Conservation (phyloP, 92 coral and sea anemone genomes). For the Blastomussa wellsi region DNA sequence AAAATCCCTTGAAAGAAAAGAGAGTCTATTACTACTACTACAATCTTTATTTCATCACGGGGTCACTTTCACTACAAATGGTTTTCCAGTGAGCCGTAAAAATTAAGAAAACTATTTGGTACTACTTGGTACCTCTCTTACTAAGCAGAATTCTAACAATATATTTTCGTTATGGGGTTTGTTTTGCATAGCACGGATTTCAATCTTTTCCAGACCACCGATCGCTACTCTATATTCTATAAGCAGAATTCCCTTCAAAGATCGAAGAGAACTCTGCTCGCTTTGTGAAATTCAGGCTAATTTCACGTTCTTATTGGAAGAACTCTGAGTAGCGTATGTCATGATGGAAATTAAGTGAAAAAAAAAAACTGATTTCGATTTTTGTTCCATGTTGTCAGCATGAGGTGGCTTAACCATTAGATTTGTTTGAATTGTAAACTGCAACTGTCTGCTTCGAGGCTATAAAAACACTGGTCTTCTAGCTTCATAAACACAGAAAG, state of each 20-base stretch:
- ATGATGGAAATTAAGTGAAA: neutral
- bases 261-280: no score
- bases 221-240: no score
- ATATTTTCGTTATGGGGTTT: neutral
- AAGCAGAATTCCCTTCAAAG: no score
- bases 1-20: neutral
- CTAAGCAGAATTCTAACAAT: neutral
- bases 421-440: neutral
- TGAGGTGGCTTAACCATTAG: neutral
- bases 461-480: neutral
- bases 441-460: neutral
- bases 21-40: no score
- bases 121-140: neutral
- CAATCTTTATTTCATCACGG: no score
- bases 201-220: no score
- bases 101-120: no score
- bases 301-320: neutral
- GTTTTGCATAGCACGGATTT: neutral
- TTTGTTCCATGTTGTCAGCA: slow-evolving; percentile 2
- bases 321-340: neutral
- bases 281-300: neutral
- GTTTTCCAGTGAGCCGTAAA: no score
- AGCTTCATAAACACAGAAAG: neutral
- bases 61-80: no score
- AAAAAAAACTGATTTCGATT: no score